These are phyloP conservation scores for Oscheius sp. DNA, from an alignment of 1,140 invertebrate genomes.

Conservation along the genomic window DNA sequence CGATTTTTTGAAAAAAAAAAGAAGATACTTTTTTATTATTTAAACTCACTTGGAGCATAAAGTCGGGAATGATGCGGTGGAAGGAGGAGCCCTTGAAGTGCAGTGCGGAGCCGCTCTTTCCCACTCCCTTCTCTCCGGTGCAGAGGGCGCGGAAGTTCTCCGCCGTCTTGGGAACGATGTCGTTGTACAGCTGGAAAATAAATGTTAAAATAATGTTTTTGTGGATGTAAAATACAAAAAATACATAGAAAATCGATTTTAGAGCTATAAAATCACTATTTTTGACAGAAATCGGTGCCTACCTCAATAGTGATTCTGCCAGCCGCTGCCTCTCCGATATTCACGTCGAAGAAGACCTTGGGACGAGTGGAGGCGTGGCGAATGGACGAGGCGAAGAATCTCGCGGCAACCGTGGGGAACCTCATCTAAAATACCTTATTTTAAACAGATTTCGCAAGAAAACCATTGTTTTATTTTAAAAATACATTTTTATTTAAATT, in stretches of 20 bases:
- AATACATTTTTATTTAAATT: no score
- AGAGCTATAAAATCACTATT: not conserved
- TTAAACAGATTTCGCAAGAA: no score
- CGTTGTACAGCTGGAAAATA: conserved; percentile 75
- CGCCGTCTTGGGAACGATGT: conserved; percentile 81
- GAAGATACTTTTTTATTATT: not conserved
- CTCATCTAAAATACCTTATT: no score
- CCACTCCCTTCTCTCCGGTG: conserved; percentile 50
- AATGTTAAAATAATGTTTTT: not conserved
- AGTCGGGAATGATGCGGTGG: conserved; percentile 66
- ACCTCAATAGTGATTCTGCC: conserved; percentile 43
- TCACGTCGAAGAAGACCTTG: conserved; percentile 46
- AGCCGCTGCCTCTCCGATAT: conserved; percentile 37
- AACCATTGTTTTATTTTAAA: no score
- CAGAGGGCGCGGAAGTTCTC: conserved; percentile 81
- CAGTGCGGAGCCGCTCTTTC: conserved; percentile 39
- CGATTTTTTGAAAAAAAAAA: not conserved
- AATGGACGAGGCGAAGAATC: conserved; percentile 1
- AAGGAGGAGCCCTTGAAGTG: conserved; percentile 60
- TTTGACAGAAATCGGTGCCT: conserved; percentile 8
- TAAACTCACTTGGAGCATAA: conserved; percentile 68
- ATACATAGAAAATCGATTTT: not conserved
- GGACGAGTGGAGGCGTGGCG: conserved; percentile 16
- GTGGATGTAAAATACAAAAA: not conserved
- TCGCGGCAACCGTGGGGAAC: not conserved